Percentiles rank a stretch among this genome's conserved stretches.
These are phyloP conservation scores for Corella eumyota DNA, from an alignment of 23 tunicate species.

Conservation along the genomic window DNA sequence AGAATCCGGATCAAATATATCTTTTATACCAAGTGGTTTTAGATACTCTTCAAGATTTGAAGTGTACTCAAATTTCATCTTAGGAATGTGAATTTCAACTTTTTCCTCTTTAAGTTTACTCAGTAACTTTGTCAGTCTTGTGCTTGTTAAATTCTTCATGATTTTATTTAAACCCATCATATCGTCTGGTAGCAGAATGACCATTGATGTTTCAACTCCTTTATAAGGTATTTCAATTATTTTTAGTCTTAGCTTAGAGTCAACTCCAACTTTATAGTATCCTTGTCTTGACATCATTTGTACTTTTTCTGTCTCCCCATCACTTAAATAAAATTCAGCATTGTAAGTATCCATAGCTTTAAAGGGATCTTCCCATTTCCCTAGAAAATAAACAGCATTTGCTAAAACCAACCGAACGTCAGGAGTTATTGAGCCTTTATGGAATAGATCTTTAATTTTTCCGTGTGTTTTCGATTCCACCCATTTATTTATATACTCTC, in stretches of 20 bases:
- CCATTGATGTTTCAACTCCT: conserved; percentile 11
- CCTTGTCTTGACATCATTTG: conserved; percentile 46
- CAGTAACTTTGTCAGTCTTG: neutral
- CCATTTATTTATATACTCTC: conserved; percentile 53
- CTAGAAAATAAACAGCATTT: conserved; percentile 79
- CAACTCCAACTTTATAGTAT: conserved; percentile 8
- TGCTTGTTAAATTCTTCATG: conserved; percentile 13
- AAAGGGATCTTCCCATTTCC: conserved; percentile 61
- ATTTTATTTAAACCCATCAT: conserved; percentile 3
- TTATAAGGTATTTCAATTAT: conserved; percentile 46
- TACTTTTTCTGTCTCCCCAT: conserved; percentile 17
- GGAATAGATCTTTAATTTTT: conserved; percentile 60
- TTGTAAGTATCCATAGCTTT: conserved; percentile 7
- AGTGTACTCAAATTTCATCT: conserved; percentile 37
- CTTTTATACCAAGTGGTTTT: conserved; percentile 19
- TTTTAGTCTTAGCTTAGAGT: conserved; percentile 33
- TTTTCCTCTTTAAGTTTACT: conserved; percentile 6
- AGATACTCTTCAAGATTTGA: conserved; percentile 14
- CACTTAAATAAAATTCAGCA: conserved; percentile 19
- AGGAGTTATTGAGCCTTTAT: conserved; percentile 21
- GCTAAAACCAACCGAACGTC: conserved; percentile 41
- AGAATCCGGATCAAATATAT: conserved; percentile 17
- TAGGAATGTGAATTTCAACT: conserved; percentile 34
- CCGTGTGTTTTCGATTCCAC: conserved; percentile 31
- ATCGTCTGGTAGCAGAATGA: neutral